phyloP scores from a whole-genome alignment of 2,113 vertebrate species.

The Hystrix cristata region DNA sequence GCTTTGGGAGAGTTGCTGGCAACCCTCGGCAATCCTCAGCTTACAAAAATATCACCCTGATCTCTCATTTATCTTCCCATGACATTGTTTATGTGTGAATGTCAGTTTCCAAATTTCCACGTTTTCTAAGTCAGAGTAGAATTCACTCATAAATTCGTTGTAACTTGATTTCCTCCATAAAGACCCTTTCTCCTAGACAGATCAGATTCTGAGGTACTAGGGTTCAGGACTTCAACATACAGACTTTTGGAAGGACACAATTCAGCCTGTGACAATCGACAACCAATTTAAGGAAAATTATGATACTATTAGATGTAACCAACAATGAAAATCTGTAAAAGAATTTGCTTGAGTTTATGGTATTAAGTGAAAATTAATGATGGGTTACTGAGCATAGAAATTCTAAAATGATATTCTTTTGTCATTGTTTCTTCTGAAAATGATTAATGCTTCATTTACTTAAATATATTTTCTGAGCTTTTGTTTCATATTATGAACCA shows the following conservation, averaged over 20 bases:
- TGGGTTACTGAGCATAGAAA: not conserved
- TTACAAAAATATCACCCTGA: not conserved
- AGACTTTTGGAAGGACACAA: not conserved
- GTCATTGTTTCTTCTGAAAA: conserved; percentile 16
- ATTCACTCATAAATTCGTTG: not conserved
- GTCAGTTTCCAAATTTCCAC: not conserved
- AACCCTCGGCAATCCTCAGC: not conserved
- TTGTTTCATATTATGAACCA: not conserved
- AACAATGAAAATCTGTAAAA: not conserved
- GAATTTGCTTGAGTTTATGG: not conserved
- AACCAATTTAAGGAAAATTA: not conserved
- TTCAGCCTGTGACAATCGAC: not conserved
- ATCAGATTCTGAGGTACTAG: not conserved
- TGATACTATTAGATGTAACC: not conserved
- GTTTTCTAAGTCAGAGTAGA: not conserved
- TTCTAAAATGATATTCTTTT: not conserved
- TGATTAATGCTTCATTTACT: not conserved
- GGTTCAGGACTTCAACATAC: not conserved
- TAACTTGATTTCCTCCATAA: not conserved
- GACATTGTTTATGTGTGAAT: not conserved
- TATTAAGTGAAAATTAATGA: not conserved
- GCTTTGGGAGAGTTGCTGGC: not conserved
- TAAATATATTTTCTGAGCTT: not conserved
- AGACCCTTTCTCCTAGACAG: not conserved
- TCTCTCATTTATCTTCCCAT: not conserved